phyloP scores from a whole-genome alignment of 2,888 invertebrate species.

The Dyspetes luteomarginatus region DNA sequence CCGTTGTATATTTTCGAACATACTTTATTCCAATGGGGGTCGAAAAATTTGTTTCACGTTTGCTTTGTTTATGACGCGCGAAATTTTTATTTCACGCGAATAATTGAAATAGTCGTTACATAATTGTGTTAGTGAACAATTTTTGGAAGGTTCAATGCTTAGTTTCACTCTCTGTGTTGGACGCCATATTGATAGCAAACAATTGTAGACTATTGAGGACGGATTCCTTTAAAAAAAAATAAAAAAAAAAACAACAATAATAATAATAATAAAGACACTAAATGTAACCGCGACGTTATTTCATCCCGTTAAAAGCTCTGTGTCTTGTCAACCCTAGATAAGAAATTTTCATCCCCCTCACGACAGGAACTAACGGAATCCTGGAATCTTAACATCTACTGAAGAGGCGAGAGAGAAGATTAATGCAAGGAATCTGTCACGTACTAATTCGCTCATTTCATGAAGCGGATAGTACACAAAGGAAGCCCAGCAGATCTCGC shows the following conservation, averaged over 20 bases:
- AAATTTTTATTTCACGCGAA: background rate
- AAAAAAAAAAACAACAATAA: background rate
- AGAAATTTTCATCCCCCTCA: background rate
- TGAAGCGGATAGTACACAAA: conserved; percentile 3
- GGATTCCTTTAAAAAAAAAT: background rate
- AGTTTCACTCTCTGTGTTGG: no score
- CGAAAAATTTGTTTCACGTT: no score
- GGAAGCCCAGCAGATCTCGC: background rate
- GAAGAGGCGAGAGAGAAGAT: conserved; percentile 2
- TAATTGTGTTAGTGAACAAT: no score
- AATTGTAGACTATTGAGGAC: background rate
- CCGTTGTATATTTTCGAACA: no score
- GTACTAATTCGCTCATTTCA: conserved; percentile 14
- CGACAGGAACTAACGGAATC: background rate
- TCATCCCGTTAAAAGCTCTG: background rate
- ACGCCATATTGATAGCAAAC: background rate
- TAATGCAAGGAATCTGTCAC: conserved; percentile 20
- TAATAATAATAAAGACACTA: background rate
- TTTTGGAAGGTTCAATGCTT: no score
- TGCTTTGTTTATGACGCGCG: background rate
- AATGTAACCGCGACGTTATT: background rate
- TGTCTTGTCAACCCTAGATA: background rate
- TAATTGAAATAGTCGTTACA: no score
- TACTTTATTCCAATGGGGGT: no score
- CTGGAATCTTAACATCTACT: background rate